Evolutionary conservation across 1,140 invertebrate species (phyloP), one percentile per base, ranked within the genome.

Genomic region (Lutraria rhynchaena): DNA sequence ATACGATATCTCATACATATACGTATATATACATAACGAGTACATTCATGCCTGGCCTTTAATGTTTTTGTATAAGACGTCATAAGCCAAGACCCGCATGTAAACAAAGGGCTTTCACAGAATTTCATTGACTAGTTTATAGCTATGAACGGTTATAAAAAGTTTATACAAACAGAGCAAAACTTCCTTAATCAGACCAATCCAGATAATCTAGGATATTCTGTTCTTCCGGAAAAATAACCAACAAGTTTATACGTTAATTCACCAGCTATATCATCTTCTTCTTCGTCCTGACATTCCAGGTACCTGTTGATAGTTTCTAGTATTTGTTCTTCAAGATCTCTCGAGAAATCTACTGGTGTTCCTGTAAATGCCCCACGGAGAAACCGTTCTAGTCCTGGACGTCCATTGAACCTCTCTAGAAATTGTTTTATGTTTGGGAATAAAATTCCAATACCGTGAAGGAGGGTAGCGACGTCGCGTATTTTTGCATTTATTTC

Each of bases 271-370:
- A 65, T 65, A 4, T 24, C 37, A 44, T 37, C 35, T 46, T 65
- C 61, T 13, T 65, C 35, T 22, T 67, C 44, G 33, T 67, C 41
- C 1, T 13, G 13, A 67, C 63, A 67, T 15, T 37, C 27, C 24
- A 67, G 9, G 31, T 67, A 51, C 3, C 41, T 37, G 24, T 67
- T 24, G 31, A 67, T 31, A 13, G 63, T 67, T 67, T 67, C 41
- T 49, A 67, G 4, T 15, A 67, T 51, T 27, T 67, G 63, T 29
- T 67, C 63, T 0, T 41, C 44, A 31, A 67, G 4, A 31, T 67
- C 63, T 3, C 15, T 49, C 31, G 41, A 11, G 7, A 67, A 67
- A 22, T 67, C 63, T 31, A 67, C 0, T 0, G 44, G 24, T 29
- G 5, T 67, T 1, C 63, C 63, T 5, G 22, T 31, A 19, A 46